A percentile compares a stretch with the other conserved stretches of the same genome.
phyloP scores from a whole-genome alignment of 2,113 vertebrate genomes.

The Protomyctophum bolini region DNA sequence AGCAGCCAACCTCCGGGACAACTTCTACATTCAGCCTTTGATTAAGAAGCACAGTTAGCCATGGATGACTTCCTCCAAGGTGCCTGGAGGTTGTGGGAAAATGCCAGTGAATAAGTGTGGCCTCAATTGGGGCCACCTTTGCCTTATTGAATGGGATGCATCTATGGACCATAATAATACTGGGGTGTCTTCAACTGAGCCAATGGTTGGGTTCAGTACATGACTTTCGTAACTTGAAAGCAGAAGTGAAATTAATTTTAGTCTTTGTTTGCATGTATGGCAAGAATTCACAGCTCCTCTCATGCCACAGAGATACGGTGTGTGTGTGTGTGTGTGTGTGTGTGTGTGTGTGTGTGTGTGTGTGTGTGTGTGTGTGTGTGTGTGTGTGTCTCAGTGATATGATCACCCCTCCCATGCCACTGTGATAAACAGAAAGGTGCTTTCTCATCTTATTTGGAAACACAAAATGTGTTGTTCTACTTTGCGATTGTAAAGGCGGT shows the following conservation, averaged over 20 bases:
- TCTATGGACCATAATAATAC: constrained; percentile 59
- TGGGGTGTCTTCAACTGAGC: constrained; percentile 60
- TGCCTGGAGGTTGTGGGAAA: constrained; percentile 87
- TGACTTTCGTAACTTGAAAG: constrained; percentile 1
- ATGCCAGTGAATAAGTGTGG: constrained; percentile 65
- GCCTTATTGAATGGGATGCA: constrained; percentile 35
- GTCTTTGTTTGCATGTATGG: too few species aligned
- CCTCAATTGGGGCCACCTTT: constrained; percentile 49
- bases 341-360: neutral
- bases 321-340: neutral
- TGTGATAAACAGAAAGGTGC: too few species aligned
- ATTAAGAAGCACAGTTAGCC: constrained; percentile 87
- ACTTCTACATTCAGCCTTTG: constrained; percentile 82
- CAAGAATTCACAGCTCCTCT: too few species aligned
- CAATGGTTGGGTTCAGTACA: neutral
- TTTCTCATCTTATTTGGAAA: too few species aligned
- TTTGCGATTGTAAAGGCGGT: too few species aligned
- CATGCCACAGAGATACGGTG: neutral
- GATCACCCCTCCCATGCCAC: too few species aligned
- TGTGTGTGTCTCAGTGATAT: too few species aligned
- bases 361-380: constrained; percentile 1
- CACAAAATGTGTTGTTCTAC: too few species aligned
- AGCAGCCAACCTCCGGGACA: constrained; percentile 83
- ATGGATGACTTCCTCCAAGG: constrained; percentile 87
- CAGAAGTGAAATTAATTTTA: neutral